Conservation (phyloP, 30 jellyfish, hydroid and myxozoan species). For the Pseudorhiza aurosa region DNA sequence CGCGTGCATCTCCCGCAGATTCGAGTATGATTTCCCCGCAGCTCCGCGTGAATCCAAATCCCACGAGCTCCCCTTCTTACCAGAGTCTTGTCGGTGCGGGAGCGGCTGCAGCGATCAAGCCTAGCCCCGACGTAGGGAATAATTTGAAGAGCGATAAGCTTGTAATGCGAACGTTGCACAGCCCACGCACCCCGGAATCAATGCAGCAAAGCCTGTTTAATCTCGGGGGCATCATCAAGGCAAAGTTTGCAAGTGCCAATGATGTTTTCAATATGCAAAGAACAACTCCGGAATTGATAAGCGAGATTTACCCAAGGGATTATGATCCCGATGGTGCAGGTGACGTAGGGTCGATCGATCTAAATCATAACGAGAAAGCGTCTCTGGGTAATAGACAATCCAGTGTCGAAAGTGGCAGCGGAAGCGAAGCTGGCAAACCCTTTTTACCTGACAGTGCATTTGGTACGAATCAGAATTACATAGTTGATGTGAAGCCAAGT, state of each 20-base stretch:
- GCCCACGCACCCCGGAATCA: constrained; percentile 37
- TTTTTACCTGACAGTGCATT: not conserved
- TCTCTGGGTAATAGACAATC: not conserved
- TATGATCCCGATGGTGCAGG: constrained; percentile 71
- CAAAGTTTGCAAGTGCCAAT: constrained; percentile 13
- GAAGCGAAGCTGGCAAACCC: not conserved
- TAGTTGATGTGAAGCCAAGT: constrained; percentile 34
- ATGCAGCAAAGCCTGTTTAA: not conserved
- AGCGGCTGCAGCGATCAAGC: not conserved
- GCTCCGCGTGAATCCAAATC: not conserved
- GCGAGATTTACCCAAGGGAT: constrained; percentile 87
- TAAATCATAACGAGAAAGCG: not conserved
- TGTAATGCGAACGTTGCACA: constrained; percentile 77
- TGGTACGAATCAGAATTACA: not conserved
- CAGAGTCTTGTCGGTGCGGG: not conserved
- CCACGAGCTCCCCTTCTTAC: not conserved
- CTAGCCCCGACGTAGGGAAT: constrained; percentile 18
- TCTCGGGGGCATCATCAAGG: not conserved
- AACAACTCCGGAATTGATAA: constrained; percentile 24
- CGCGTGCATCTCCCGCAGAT: constrained; percentile 33
- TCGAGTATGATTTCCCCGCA: not conserved
- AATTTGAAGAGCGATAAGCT: constrained; percentile 62
- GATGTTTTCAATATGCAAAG: constrained; percentile 44
- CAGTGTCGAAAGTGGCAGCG: not conserved
- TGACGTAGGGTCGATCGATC: constrained; percentile 1